Percentiles rank a stretch among this genome's conserved stretches.
phyloP scores from a whole-genome alignment of 2,113 vertebrate species.

The Aldabrachelys gigantea region DNA sequence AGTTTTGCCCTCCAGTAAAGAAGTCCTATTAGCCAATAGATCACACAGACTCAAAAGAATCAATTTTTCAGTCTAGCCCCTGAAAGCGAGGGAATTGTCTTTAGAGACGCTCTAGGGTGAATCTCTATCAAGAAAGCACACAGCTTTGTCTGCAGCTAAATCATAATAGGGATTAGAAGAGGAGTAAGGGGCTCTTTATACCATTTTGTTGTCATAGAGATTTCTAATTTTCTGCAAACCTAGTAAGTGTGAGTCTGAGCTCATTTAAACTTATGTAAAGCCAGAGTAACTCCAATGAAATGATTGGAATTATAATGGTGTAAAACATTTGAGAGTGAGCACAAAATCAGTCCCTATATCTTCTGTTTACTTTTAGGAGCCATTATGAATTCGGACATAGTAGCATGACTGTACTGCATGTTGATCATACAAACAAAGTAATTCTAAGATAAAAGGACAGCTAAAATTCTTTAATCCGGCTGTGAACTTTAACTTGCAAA shows the following conservation, averaged over 20 bases:
- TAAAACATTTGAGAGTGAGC: background rate
- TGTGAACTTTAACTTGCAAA: background rate
- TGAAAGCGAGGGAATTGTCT: background rate
- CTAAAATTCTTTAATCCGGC: background rate
- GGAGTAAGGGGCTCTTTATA: background rate
- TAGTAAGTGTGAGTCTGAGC: background rate
- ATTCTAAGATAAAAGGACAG: background rate
- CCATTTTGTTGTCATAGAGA: background rate
- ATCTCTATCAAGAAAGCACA: background rate
- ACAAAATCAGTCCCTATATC: background rate
- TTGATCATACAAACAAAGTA: background rate
- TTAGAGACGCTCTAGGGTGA: background rate
- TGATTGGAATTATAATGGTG: background rate
- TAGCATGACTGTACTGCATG: accelerated
- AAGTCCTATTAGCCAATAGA: background rate
- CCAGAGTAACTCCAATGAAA: accelerated
- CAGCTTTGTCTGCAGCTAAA: accelerated
- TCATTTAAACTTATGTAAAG: background rate
- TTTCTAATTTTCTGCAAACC: background rate
- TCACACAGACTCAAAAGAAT: background rate
- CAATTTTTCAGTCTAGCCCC: background rate
- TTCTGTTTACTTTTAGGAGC: background rate
- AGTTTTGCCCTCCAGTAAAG: background rate
- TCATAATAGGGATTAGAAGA: background rate
- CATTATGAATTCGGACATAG: background rate